These are phyloP conservation scores for Lordiphosa clarofinis DNA, from an alignment of 1,140 invertebrate species.

Conservation along the genomic window DNA sequence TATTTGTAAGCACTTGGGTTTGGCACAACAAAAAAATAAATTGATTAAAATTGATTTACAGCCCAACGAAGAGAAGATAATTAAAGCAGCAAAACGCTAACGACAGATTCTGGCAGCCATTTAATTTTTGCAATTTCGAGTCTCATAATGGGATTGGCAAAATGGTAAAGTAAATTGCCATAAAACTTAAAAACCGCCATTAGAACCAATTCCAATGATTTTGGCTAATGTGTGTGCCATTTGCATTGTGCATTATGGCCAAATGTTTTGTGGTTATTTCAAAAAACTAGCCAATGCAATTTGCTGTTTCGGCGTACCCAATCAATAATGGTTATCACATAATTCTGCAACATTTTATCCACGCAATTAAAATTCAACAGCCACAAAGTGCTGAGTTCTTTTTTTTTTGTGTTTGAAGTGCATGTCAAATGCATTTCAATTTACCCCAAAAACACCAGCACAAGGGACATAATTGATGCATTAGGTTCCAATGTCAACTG, in stretches of 20 bases:
- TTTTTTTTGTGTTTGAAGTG: conserved; percentile 2
- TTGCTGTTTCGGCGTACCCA: background rate
- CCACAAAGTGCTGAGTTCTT: conserved; percentile 41
- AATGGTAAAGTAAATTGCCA: no score
- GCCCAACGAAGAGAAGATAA: conserved; percentile 27
- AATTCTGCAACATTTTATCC: conserved; percentile 24
- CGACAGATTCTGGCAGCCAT: conserved; percentile 7
- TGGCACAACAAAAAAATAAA: conserved; percentile 43
- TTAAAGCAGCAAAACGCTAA: conserved; percentile 33
- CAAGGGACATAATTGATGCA: conserved; percentile 65
- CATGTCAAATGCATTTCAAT: conserved; percentile 53
- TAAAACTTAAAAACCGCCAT: background rate
- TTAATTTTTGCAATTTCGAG: background rate
- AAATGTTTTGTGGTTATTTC: conserved; percentile 4
- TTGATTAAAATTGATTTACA: conserved; percentile 75
- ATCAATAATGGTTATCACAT: conserved; percentile 43
- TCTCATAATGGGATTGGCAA: no score
- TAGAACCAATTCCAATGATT: conserved; percentile 2
- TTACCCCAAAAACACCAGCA: conserved; percentile 17
- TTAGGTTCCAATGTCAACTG: conserved; percentile 64
- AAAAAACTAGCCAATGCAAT: conserved; percentile 35
- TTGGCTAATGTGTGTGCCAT: conserved; percentile 6
- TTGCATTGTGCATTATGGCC: conserved; percentile 13
- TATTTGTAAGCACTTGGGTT: conserved; percentile 56
- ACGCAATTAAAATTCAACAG: conserved; percentile 63